phyloP scores from a whole-genome alignment of 2,797 vertebrate species.

The Gastrophryne carolinensis region DNA sequence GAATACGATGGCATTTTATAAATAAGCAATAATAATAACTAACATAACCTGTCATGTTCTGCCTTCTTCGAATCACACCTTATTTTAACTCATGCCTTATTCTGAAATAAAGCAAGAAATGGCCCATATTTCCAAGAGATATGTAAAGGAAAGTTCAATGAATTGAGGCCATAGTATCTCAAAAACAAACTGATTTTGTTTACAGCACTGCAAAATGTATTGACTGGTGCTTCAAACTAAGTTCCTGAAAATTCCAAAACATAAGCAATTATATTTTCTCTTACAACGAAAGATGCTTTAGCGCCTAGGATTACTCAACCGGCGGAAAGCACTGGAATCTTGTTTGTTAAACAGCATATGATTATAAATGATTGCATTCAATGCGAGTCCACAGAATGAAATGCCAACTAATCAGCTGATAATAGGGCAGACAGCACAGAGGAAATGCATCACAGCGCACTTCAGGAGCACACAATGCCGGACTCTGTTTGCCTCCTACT shows the following conservation, averaged over 20 bases:
- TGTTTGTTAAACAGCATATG: neutral
- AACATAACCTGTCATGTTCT: too few species aligned
- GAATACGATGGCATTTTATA: too few species aligned
- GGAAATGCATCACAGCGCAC: constrained; percentile 64
- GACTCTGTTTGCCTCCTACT: constrained; percentile 71
- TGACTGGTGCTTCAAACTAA: neutral
- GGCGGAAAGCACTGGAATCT: neutral
- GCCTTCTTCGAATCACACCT: too few species aligned
- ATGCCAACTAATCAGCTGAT: constrained; percentile 83
- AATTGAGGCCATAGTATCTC: too few species aligned
- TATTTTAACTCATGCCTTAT: too few species aligned
- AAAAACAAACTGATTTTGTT: neutral
- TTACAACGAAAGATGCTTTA: neutral
- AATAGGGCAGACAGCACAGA: constrained; percentile 77
- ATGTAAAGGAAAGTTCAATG: too few species aligned
- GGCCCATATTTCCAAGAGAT: too few species aligned
- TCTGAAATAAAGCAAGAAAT: too few species aligned
- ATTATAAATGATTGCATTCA: constrained; percentile 7
- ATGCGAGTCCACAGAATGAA: constrained; percentile 58
- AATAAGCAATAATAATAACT: too few species aligned
- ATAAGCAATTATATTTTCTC: neutral
- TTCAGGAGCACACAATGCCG: constrained; percentile 63
- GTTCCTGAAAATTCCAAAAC: neutral
- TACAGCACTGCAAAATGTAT: neutral
- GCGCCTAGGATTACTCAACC: neutral